Conservation (phyloP, 1,140 invertebrate species). For the Rhizoglyphus robini region DNA sequence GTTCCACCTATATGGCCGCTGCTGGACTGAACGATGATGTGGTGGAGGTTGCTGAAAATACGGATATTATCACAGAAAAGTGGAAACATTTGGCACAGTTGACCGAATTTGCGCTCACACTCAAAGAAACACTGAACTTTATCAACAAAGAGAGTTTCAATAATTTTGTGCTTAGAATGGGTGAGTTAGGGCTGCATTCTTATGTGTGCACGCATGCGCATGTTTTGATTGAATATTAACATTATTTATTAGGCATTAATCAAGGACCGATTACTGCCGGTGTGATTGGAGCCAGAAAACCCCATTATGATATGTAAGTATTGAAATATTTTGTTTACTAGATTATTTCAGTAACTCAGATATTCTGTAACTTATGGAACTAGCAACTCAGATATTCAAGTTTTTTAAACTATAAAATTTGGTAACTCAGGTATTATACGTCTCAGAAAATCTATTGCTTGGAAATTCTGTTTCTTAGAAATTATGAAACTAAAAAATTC, state of each 20-base stretch:
- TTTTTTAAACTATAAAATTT: too few relatives aligned
- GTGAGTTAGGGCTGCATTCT: too few relatives aligned
- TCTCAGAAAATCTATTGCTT: too few relatives aligned
- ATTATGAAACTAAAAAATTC: too few relatives aligned
- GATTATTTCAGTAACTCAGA: neutral
- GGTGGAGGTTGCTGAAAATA: slow-evolving; percentile 40
- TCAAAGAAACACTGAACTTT: slow-evolving; percentile 70
- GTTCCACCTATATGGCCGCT: slow-evolving; percentile 93
- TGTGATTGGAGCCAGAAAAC: slow-evolving; percentile 82
- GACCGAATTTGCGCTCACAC: slow-evolving; percentile 76
- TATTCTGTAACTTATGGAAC: too few relatives aligned
- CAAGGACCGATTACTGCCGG: slow-evolving; percentile 87
- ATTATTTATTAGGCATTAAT: too few relatives aligned
- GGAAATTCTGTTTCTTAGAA: too few relatives aligned
- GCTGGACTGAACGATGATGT: slow-evolving; percentile 66
- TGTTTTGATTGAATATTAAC: too few relatives aligned
- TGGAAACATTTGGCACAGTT: slow-evolving; percentile 71
- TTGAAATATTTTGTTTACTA: neutral
- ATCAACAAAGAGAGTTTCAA: slow-evolving; percentile 93
- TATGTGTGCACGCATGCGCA: too few relatives aligned
- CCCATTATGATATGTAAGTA: slow-evolving; percentile 84
- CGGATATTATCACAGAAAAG: slow-evolving; percentile 49
- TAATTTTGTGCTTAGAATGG: slow-evolving; percentile 84
- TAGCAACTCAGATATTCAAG: too few relatives aligned
- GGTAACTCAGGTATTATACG: too few relatives aligned